phyloP scores from a whole-genome alignment of 2,797 vertebrate species.

The Poeciliopsis presidionis region DNA sequence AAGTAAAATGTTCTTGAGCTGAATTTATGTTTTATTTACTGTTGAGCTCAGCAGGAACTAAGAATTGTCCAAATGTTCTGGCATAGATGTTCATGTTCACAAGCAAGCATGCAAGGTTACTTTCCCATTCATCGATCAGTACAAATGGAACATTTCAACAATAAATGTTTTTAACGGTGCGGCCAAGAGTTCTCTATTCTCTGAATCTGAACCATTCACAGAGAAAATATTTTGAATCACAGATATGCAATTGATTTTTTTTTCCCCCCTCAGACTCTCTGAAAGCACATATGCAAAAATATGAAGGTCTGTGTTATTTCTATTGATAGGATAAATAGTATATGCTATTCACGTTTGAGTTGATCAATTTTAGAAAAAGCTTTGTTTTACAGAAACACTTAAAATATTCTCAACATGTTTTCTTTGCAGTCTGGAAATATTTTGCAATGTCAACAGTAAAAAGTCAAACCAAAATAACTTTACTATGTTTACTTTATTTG shows the following conservation, averaged over 20 bases:
- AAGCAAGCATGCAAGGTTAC: constrained; percentile 3
- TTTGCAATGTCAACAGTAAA: not conserved
- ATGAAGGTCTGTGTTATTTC: not conserved
- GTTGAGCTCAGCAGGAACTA: constrained; percentile 9
- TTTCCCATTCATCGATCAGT: constrained; percentile 8
- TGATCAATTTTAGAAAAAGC: not conserved
- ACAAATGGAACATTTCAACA: constrained; percentile 9
- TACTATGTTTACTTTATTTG: not conserved
- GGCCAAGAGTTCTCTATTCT: constrained; percentile 34
- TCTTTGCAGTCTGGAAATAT: not conserved
- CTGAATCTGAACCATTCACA: constrained; percentile 16
- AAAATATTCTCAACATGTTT: not conserved
- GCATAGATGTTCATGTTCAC: not conserved
- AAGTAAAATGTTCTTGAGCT: not conserved
- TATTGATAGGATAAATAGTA: not conserved
- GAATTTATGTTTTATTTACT: constrained; percentile 32
- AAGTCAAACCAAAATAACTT: not conserved
- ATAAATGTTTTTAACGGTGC: constrained; percentile 10
- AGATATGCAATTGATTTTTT: not conserved
- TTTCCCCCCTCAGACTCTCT: not conserved
- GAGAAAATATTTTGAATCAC: constrained; percentile 9
- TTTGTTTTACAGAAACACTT: not conserved
- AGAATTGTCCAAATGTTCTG: constrained; percentile 18
- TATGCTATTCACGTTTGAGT: not conserved
- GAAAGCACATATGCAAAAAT: not conserved